Evolutionary conservation across 2,113 vertebrate genomes (phyloP).

Genomic region (Stegastes partitus): DNA sequence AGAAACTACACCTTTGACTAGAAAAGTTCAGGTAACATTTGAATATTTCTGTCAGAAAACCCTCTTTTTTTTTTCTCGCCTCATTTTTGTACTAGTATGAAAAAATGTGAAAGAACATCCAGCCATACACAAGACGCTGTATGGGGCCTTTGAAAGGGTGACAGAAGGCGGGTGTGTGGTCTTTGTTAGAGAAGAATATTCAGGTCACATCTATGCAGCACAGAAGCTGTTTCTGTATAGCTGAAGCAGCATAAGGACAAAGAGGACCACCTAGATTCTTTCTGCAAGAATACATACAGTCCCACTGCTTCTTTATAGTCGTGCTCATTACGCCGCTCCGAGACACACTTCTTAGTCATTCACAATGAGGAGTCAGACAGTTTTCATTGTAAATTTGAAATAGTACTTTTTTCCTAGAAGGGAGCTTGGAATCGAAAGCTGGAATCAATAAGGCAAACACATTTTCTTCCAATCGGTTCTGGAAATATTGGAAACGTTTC

Average conservation of each 20-base stretch:
- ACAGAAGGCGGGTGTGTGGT: constrained; percentile 28
- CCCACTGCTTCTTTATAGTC: constrained; percentile 25
- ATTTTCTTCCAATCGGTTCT: constrained; percentile 55
- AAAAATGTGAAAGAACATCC: not conserved
- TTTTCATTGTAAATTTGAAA: constrained; percentile 28
- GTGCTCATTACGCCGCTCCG: constrained; percentile 26
- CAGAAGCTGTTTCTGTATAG: constrained; percentile 16
- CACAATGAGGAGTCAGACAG: not conserved
- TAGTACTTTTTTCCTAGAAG: not conserved
- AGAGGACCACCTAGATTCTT: constrained; percentile 32
- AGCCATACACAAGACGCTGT: constrained; percentile 11
- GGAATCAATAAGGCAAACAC: constrained; percentile 64
- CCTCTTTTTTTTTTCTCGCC: not conserved
- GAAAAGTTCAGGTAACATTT: not conserved
- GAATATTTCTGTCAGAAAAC: not conserved
- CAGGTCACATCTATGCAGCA: constrained; percentile 45
- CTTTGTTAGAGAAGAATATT: constrained; percentile 33
- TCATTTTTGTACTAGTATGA: not conserved
- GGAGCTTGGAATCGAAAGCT: constrained; percentile 26
- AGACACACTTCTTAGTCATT: constrained; percentile 2
- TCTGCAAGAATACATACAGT: constrained; percentile 23
- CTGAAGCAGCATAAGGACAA: constrained; percentile 29
- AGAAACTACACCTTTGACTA: not conserved
- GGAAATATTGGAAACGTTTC: constrained; percentile 55
- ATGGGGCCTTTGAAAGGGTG: constrained; percentile 2